A percentile compares a stretch with the other conserved stretches of the same genome.
Conservation (phyloP, 2,888 invertebrate species). For the Lampropteryx suffumata region DNA sequence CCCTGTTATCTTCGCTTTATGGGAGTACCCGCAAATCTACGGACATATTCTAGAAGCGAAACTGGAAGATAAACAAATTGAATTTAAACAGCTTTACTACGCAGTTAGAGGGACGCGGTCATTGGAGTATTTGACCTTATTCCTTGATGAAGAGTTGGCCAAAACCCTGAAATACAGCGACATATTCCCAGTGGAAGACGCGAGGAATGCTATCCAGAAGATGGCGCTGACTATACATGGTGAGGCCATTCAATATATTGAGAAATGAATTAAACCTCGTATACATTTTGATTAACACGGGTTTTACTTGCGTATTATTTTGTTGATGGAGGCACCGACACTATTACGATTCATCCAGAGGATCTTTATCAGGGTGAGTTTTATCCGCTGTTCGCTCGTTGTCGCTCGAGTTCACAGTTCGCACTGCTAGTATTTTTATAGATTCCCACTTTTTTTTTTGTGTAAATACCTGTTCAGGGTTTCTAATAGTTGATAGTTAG, state of each 20-base stretch:
- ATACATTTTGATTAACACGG: no score
- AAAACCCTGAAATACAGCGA: constrained; percentile 59
- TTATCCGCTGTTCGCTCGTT: no score
- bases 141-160: constrained; percentile 64
- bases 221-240: constrained; percentile 69
- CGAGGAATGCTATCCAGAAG: constrained; percentile 62
- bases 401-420: no score
- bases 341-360: no score
- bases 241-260: constrained; percentile 68
- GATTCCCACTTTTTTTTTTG: no score
- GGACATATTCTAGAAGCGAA: constrained; percentile 60
- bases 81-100: constrained; percentile 66
- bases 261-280: constrained; percentile 43
- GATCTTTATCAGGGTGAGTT: no score
- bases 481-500: no score
- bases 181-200: constrained; percentile 65
- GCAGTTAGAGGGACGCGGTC: constrained; percentile 64
- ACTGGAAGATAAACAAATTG: constrained; percentile 54
- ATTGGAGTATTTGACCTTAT: constrained; percentile 61
- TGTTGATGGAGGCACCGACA: no score
- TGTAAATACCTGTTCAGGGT: no score
- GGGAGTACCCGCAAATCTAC: constrained; percentile 73
- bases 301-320: no score
- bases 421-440: no score
- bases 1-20: constrained; percentile 63